phyloP scores from a whole-genome alignment of 2,888 invertebrate species.

The Marronus borbonicus region DNA sequence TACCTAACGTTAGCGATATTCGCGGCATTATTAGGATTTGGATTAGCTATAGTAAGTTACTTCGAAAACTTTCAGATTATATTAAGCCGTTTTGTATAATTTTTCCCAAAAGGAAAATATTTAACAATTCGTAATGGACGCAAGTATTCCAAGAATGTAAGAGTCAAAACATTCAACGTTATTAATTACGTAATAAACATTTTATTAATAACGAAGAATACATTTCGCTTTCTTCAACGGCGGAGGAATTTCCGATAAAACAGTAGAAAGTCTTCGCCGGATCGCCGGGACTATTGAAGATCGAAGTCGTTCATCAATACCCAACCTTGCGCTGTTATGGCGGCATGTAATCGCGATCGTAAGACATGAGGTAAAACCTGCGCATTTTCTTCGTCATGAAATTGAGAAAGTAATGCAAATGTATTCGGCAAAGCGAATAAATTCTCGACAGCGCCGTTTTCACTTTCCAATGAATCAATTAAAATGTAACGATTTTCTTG shows the following conservation, averaged over 20 bases:
- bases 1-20: conserved; percentile 72
- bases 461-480: conserved; percentile 45
- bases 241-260: conserved; percentile 17
- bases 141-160: neutral
- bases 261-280: conserved; percentile 32
- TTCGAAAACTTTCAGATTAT: no score
- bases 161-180: neutral
- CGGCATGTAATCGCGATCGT: neutral
- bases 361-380: conserved; percentile 16
- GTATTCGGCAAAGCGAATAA: conserved; percentile 26
- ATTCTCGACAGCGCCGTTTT: conserved; percentile 38
- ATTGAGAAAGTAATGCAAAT: conserved; percentile 48
- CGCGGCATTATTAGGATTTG: conserved; percentile 71
- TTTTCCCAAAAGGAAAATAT: no score
- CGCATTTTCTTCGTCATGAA: conserved; percentile 41
- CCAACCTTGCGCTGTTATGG: neutral
- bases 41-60: conserved; percentile 71
- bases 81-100: no score
- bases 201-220: conserved; percentile 15
- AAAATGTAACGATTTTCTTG: conserved; percentile 31
- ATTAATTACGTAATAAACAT: conserved; percentile 8
- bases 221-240: conserved; percentile 27
- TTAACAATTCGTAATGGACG: neutral
- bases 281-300: neutral
- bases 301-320: conserved; percentile 6